Evolutionary conservation across 2,888 invertebrate genomes (phyloP).

Genomic region (Tipula helvola): DNA sequence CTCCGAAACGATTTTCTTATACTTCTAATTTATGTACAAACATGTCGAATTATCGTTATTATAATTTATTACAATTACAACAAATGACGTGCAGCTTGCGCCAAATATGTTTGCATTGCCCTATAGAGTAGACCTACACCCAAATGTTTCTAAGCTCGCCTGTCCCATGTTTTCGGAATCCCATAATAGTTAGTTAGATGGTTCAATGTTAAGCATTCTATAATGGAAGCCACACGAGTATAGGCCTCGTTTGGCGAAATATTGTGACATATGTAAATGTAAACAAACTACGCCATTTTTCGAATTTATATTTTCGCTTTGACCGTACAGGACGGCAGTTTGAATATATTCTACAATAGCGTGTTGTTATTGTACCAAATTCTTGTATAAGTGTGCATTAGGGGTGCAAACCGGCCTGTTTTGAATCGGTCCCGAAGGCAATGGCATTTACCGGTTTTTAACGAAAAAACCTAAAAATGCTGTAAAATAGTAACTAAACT

Average conservation of each 20-base stretch:
- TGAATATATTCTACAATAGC: too few species aligned
- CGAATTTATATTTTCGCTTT: constrained; percentile 71
- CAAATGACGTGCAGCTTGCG: constrained; percentile 74
- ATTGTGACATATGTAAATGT: constrained; percentile 83
- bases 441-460: too few species aligned
- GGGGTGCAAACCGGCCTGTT: too few species aligned
- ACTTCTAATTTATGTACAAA: too few species aligned
- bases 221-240: constrained; percentile 89
- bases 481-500: too few species aligned
- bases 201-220: constrained; percentile 69
- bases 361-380: too few species aligned
- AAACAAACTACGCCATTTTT: constrained; percentile 79
- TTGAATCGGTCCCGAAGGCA: too few species aligned
- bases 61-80: constrained; percentile 26
- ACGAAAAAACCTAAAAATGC: too few species aligned
- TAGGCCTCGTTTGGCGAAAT: constrained; percentile 84
- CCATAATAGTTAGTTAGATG: constrained; percentile 82
- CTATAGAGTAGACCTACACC: constrained; percentile 70
- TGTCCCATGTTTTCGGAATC: constrained; percentile 56
- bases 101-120: constrained; percentile 69
- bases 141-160: constrained; percentile 53
- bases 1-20: too few species aligned
- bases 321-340: too few species aligned
- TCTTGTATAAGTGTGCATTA: too few species aligned
- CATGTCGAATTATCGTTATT: too few species aligned